Evolutionary conservation across 2,113 vertebrate species (phyloP), one percentile per base, ranked within the genome.

Genomic region (Chaetodon auriga): DNA sequence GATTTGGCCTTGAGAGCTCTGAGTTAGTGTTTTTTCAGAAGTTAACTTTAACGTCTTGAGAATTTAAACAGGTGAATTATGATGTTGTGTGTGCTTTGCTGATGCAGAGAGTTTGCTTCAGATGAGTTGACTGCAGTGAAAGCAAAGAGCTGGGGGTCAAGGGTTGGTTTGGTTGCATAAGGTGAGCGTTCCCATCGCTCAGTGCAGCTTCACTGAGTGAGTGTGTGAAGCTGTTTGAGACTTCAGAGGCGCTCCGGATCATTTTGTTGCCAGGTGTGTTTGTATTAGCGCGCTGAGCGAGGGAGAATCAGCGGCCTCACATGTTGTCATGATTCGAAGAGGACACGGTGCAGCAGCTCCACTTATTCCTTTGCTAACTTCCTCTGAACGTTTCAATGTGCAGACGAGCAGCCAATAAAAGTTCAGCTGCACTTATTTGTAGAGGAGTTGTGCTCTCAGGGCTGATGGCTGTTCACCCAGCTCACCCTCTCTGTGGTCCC

Each of bases 401-500:
- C 48, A 62, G 51, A 66, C 36, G 62, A 41, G 30, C 16, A 64
- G 58, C 48, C 53, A 35, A 8, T 80, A 77, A 54, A 78, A 78
- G 64, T 53, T 51, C 16, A 46, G 58, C 55, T 63, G 30, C 30
- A 30, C 77, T 66, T 68, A 45, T 82, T 79, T 79, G 63, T 36
- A 6, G 35, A 84, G 61, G 69, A 82, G 41, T 41, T 73, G 54
- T 74, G 8, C 48, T 84, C 66, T 81, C 36, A 61, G 61, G 18
- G 68, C 38, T 75, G 51, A 21, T 38, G 60, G 38, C 45, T 41
- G 78, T 63, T 83, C 70, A 62, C 75, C 70, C 35, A 61, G 74
- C 84, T 76, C 81, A 35, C 51, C 72, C 72, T 77, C 74, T 78
- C 82, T 80, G 57, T 55, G 61, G 68, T 83, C 83, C 82, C 77